Base-by-base conservation (phyloP, 2,113 vertebrate genomes). In the Tretioscincus oriximinensis region DNA sequence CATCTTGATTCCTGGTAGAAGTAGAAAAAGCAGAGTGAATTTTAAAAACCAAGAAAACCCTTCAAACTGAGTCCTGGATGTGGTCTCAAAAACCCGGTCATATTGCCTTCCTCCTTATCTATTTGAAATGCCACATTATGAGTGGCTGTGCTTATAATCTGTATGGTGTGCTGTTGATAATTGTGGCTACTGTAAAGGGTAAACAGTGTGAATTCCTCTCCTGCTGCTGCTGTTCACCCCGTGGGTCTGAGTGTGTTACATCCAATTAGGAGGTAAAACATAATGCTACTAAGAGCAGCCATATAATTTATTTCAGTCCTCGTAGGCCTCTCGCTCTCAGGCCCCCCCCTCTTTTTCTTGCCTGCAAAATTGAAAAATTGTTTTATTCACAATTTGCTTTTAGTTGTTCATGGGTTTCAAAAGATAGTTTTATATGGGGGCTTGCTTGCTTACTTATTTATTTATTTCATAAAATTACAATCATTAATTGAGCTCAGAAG, bases 141-240 rank as follows among this genome's bases (percentile, higher is more conserved):
- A 95, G 94, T 94, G 94, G 92, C 93, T 93, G 92, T 94, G 93
- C 93, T 95, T 94, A 89, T 91, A 93, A 94, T 93, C 94, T 94
- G 93, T 92, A 92, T 79, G 92, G 93, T 93, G 93, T 92, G 92
- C 93, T 95, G 94, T 95, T 95, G 94, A 94, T 95, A 93, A 95
- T 95, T 95, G 95, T 95, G 95, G 93, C 88, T 94, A 93, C 93
- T 92, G 93, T 95, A 95, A 95, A 95, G 93, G 94, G 94, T 96
- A 95, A 96, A 95, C 94, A 95, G 93, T 95, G 92, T 95, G 93
- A 94, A 93, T 95, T 90, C 93, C 92, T 84, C 90, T 93, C 90
- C 93, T 29, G 90, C 91, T 88, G 93, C 91, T 92, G 92, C 93
- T 91, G 89, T 90, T 91, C 90, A 28, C 82, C 31, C 93, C 41